These are phyloP conservation scores for Emydoidea blandingii DNA, from an alignment of 2,797 vertebrate genomes.

Conservation along the genomic window DNA sequence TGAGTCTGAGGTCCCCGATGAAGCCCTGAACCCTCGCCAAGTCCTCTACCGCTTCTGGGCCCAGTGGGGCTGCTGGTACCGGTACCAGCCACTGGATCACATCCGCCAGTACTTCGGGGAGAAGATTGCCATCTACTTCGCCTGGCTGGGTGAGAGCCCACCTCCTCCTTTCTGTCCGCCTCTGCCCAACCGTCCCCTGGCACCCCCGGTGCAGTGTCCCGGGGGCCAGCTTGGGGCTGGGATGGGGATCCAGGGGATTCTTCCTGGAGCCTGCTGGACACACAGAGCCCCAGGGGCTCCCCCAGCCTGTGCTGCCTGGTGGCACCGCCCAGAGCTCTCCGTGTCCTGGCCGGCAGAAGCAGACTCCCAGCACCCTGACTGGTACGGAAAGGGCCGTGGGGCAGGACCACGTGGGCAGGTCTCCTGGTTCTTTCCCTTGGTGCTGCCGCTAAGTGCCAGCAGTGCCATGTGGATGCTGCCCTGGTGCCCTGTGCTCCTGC, in stretches of 20 bases:
- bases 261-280: background rate
- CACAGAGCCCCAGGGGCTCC: background rate
- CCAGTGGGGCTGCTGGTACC: constrained; percentile 86
- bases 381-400: background rate
- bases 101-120: constrained; percentile 88
- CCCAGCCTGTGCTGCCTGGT: too few species aligned
- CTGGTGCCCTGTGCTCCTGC: background rate
- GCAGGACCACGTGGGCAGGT: background rate
- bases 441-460: background rate
- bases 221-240: background rate
- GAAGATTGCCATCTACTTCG: constrained; percentile 88
- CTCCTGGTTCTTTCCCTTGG: background rate
- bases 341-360: background rate
- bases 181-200: too few species aligned
- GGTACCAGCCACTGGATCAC: constrained; percentile 87
- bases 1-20: constrained; percentile 65
- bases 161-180: background rate
- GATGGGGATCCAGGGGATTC: background rate
- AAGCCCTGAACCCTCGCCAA: constrained; percentile 84
- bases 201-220: too few species aligned
- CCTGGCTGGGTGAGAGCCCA: constrained; percentile 83
- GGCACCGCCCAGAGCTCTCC: background rate
- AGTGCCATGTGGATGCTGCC: background rate
- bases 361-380: background rate
- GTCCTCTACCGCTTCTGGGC: constrained; percentile 86